These are phyloP conservation scores for Colletes gigas DNA, from an alignment of 1,140 invertebrate species.

Conservation along the genomic window DNA sequence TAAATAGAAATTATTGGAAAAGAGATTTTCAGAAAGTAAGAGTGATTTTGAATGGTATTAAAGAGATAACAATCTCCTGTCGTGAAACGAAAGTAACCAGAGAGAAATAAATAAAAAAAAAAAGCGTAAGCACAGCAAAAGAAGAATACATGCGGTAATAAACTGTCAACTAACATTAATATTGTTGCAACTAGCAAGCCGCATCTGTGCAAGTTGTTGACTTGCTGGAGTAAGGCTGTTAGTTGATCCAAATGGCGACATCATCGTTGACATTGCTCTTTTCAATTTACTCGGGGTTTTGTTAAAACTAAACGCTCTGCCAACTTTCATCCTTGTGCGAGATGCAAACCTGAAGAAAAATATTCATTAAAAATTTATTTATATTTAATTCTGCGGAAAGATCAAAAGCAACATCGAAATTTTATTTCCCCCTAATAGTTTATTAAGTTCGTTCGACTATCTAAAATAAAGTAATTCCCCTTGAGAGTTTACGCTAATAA, in stretches of 20 bases:
- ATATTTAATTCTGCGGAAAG: constrained; percentile 20
- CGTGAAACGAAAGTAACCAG: constrained; percentile 43
- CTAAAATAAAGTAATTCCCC: neutral
- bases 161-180: constrained; percentile 87
- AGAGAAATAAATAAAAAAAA: constrained; percentile 2
- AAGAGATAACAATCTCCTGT: constrained; percentile 51
- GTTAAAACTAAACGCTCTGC: constrained; percentile 95
- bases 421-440: constrained; percentile 53
- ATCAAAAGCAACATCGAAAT: constrained; percentile 57
- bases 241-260: constrained; percentile 93
- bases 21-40: constrained; percentile 6
- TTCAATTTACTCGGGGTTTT: constrained; percentile 96
- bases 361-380: constrained; percentile 34
- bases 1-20: neutral
- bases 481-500: neutral
- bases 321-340: constrained; percentile 92
- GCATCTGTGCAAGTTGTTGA: constrained; percentile 89
- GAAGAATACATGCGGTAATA: constrained; percentile 42
- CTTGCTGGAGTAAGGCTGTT: constrained; percentile 88
- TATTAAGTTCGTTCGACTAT: neutral
- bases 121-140: constrained; percentile 24
- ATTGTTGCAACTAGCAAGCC: constrained; percentile 91
- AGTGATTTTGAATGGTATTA: neutral
- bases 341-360: constrained; percentile 86
- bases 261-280: constrained; percentile 95